Percentiles rank a stretch among this genome's conserved stretches.
Conservation (phyloP, 2,888 invertebrate species). For the Drosophila ochracea region DNA sequence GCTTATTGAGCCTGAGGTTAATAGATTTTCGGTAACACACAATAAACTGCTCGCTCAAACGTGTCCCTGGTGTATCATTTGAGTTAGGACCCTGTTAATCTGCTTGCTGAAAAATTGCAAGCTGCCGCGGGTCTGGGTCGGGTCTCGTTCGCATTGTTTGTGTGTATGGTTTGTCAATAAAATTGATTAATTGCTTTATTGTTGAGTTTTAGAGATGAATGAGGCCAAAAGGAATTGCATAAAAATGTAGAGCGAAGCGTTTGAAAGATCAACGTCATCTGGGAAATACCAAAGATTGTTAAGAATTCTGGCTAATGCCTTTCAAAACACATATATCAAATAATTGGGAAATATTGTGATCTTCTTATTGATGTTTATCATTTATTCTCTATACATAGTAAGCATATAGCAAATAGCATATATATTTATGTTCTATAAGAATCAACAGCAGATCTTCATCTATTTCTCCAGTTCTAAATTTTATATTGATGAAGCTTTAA, state of each 20-base stretch:
- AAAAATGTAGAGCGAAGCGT: conserved; percentile 40
- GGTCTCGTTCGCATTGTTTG: conserved; percentile 43
- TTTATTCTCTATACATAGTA: background rate
- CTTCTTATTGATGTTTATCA: background rate
- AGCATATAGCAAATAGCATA: background rate
- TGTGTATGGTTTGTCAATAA: conserved; percentile 62
- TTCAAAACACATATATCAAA: background rate
- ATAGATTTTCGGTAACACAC: conserved; percentile 60
- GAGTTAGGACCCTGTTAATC: conserved; percentile 68
- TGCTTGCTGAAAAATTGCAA: conserved; percentile 76
- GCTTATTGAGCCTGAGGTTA: conserved; percentile 74
- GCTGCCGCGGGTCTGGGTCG: conserved; percentile 49
- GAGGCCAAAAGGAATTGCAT: conserved; percentile 48
- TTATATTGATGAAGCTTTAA: background rate
- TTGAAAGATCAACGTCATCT: conserved; percentile 30
- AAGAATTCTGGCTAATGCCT: background rate
- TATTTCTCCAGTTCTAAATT: background rate
- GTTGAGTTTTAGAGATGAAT: conserved; percentile 46
- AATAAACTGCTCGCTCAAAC: conserved; percentile 54
- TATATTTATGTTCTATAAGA: background rate
- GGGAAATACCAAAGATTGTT: conserved; percentile 17
- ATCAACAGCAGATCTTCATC: background rate
- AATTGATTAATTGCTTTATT: conserved; percentile 79
- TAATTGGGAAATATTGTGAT: background rate
- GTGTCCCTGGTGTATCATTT: conserved; percentile 76